Evolutionary conservation across 2,797 vertebrate species (phyloP).

Genomic region (Acipenser ruthenus): DNA sequence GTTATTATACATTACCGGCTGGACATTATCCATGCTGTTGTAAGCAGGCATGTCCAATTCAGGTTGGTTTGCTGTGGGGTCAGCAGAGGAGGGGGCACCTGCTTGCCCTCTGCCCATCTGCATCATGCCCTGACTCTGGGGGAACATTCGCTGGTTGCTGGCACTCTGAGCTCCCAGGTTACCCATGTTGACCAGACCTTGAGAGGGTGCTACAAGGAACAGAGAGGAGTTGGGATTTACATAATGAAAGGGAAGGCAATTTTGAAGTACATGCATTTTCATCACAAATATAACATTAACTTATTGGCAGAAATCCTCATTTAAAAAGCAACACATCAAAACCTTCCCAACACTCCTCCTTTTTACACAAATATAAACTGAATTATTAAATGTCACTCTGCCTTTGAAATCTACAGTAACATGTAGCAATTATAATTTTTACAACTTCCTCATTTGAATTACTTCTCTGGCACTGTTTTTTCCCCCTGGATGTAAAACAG

Average conservation of each 20-base stretch:
- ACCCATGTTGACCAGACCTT: constrained; percentile 67
- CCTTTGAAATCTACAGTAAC: no score
- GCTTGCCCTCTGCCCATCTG: constrained; percentile 68
- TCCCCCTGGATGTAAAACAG: no score
- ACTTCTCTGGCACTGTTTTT: no score
- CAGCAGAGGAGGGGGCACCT: constrained; percentile 47
- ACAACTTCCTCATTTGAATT: no score
- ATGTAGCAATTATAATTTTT: no score
- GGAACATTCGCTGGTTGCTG: constrained; percentile 75
- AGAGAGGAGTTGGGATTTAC: constrained; percentile 2
- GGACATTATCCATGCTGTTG: constrained; percentile 62
- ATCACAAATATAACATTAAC: not conserved
- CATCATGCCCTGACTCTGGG: constrained; percentile 79
- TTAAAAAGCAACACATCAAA: not conserved
- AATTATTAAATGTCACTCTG: no score
- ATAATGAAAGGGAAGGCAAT: not conserved
- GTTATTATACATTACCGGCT: constrained; percentile 70
- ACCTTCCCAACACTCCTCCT: not conserved
- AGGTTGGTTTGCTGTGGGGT: constrained; percentile 60
- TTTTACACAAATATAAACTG: no score
- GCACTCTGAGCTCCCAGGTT: constrained; percentile 69
- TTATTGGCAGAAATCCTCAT: not conserved
- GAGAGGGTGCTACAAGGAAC: constrained; percentile 65
- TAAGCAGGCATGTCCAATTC: constrained; percentile 74
- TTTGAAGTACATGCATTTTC: constrained; percentile 12